phyloP scores from a whole-genome alignment of 2,797 vertebrate genomes.

The Gobionotothen gibberifrons region DNA sequence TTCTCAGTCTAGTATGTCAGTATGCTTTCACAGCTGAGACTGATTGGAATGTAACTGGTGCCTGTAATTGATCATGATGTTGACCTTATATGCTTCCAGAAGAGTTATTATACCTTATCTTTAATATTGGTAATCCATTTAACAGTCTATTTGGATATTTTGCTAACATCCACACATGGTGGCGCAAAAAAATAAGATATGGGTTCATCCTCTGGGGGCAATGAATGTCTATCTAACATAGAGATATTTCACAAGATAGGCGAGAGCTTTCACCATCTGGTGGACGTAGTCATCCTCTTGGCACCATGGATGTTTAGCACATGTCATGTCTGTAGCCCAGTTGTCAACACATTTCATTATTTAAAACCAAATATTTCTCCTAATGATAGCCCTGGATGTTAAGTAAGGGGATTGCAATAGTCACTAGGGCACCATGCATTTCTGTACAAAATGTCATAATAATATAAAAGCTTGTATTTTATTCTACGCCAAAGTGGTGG shows the following conservation, averaged over 20 bases:
- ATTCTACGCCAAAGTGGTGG: too few relatives aligned
- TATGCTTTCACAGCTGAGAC: neutral
- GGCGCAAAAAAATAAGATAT: neutral
- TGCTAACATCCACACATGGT: neutral
- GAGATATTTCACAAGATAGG: neutral
- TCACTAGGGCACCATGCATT: neutral
- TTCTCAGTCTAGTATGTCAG: neutral
- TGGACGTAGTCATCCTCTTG: neutral
- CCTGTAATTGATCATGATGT: neutral
- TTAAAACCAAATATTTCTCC: neutral
- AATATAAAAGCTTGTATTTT: too few relatives aligned
- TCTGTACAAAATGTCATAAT: too few relatives aligned
- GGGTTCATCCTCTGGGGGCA: neutral
- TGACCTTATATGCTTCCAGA: neutral
- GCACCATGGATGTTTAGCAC: neutral
- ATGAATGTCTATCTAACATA: neutral
- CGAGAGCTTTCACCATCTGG: neutral
- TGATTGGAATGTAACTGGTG: neutral
- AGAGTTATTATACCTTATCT: neutral
- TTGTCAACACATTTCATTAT: neutral
- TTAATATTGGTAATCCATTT: neutral
- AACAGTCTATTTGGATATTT: neutral
- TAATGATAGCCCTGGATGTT: neutral
- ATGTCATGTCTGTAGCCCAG: neutral
- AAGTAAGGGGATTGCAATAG: neutral